Evolutionary conservation across 2,113 vertebrate genomes (phyloP).

Genomic region (Cephalopterus ornatus): DNA sequence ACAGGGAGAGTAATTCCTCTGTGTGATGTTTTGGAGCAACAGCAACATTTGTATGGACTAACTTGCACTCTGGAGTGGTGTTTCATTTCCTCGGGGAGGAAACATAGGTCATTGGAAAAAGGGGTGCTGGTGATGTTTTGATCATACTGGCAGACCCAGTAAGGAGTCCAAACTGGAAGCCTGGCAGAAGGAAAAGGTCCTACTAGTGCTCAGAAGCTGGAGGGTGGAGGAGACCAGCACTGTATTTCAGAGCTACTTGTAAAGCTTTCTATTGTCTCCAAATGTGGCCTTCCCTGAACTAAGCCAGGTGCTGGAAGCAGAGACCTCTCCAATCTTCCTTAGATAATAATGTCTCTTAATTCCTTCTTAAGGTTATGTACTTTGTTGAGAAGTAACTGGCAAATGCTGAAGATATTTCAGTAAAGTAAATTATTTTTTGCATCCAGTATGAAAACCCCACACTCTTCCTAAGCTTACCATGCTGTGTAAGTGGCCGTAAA

Average conservation of each 20-base stretch:
- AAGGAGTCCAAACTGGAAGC: neutral
- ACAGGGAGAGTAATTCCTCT: neutral
- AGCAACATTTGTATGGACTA: rapidly evolving
- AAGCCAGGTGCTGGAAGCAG: neutral
- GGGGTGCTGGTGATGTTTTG: neutral
- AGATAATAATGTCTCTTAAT: neutral
- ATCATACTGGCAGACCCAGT: neutral
- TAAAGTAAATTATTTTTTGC: neutral
- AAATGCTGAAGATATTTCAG: neutral
- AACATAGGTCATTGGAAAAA: rapidly evolving
- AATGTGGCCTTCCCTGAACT: neutral
- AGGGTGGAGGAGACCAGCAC: rapidly evolving
- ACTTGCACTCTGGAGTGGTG: neutral
- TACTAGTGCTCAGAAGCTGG: neutral
- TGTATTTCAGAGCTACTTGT: neutral
- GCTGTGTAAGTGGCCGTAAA: neutral
- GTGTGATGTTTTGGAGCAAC: rapidly evolving
- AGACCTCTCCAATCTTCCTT: neutral
- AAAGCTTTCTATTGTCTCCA: neutral
- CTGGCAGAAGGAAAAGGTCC: neutral
- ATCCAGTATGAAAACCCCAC: neutral
- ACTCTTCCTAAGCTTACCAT: neutral
- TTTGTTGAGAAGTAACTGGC: neutral
- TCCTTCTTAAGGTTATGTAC: neutral
- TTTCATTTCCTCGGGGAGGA: neutral